Base-by-base conservation (phyloP, 2,888 invertebrate species). In the Nomada fucata region DNA sequence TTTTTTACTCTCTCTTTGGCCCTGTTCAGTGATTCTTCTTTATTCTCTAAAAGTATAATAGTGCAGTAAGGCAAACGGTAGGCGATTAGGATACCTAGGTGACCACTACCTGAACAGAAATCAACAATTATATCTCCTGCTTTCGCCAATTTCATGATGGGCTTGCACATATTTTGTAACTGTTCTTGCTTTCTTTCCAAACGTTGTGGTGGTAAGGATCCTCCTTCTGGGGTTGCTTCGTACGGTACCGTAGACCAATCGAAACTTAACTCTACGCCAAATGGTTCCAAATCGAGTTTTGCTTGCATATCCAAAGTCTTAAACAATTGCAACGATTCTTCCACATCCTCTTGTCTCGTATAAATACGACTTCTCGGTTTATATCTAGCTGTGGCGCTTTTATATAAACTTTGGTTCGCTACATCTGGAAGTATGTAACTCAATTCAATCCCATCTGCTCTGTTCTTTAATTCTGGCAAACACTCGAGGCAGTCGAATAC, bases 101-200 rank as follows among this genome's bases (percentile, higher is more conserved):
- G 98, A 0, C 99, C 99, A 89, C 98, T 97, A 2, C 99, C 99
- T 90, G 98, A 97, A 93, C 99, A 99, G 94, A 99, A 99, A 93
- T 99, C 99, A 0, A 99, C 97, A 88, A 99, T 97, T 20, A 95
- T 94, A 89, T 97, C 95, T 0, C 96, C 95, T 0, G 95, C 93
- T 88, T 95, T 95, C 0, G 97, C 97, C 76, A 98, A 94, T 73
- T 95, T 95, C n/a, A 96, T 92, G 0, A 97, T 96, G 47, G 97
- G 96, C 89, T 96, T 95, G 23, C 96, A 96, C 88, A 99, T 94
- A 93, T 97, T 98, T 93, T 98, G 97, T 55, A 99, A 93, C 92
- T 99, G 99, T 87, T 98, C 96, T 52, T 97, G 96, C 94, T 99
- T 99, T 69, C 98, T 95, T 23, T 94, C 94, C 11, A 97, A 94